A percentile compares a stretch with the other conserved stretches of the same genome.
phyloP scores from a whole-genome alignment of 2,888 invertebrate species.

The Oasisia sp. region DNA sequence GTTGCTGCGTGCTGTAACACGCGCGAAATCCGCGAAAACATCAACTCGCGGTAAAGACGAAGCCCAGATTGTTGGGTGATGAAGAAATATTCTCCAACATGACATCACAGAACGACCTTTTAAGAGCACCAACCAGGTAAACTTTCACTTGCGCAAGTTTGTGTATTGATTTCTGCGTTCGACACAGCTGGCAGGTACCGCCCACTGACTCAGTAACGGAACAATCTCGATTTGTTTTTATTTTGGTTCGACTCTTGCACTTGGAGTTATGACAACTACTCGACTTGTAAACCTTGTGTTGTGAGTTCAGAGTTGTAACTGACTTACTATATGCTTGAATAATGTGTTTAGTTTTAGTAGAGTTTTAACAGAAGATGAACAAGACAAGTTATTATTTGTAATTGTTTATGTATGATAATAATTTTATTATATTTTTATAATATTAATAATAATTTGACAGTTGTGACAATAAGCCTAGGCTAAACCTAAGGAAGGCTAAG shows the following conservation, averaged over 20 bases:
- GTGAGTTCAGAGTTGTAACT: not conserved
- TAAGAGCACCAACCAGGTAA: slow-evolving; percentile 17
- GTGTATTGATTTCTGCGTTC: not conserved
- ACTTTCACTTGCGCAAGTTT: not conserved
- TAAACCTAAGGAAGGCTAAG: no score
- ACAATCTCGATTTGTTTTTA: not conserved
- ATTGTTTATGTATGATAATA: no score
- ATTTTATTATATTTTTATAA: no score
- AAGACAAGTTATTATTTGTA: no score
- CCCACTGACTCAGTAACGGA: not conserved
- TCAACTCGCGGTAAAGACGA: slow-evolving; percentile 9
- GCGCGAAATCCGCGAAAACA: slow-evolving; percentile 7
- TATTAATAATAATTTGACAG: no score
- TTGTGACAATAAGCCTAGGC: no score
- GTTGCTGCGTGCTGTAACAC: not conserved
- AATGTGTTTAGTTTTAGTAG: no score
- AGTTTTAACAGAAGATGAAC: no score
- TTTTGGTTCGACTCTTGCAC: not conserved
- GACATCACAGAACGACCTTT: not conserved
- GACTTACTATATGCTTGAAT: no score
- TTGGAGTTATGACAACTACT: not conserved
- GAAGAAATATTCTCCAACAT: slow-evolving; percentile 3
- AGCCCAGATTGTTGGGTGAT: not conserved
- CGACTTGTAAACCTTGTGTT: not conserved
- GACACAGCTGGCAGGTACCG: not conserved